A percentile compares a stretch with the other conserved stretches of the same genome.
These are phyloP conservation scores for Apantesis nais DNA, from an alignment of 2,888 invertebrate genomes.

Conservation along the genomic window DNA sequence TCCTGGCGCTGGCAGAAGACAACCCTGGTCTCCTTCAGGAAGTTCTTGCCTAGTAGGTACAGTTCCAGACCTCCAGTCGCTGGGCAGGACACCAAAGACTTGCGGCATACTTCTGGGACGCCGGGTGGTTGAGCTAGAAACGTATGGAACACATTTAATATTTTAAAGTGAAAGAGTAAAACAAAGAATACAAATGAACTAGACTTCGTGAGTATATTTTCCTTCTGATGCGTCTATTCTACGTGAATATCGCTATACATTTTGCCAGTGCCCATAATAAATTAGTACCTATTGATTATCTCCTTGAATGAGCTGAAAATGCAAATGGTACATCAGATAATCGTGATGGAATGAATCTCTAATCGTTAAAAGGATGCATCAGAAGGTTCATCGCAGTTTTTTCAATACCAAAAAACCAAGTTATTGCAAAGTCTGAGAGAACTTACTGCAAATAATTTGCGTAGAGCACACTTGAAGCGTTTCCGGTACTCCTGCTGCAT, in stretches of 20 bases:
- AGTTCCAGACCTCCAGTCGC: constrained; percentile 93
- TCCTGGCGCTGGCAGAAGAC: constrained; percentile 89
- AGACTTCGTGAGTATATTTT: neutral
- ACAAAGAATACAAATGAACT: neutral
- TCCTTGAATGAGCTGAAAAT: too few relatives aligned
- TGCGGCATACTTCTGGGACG: constrained; percentile 96
- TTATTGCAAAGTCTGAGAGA: neutral
- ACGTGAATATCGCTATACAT: too few relatives aligned
- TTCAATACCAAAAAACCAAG: neutral
- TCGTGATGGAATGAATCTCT: too few relatives aligned
- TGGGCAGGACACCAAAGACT: constrained; percentile 92
- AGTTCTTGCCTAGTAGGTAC: constrained; percentile 96
- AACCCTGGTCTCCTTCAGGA: constrained; percentile 95
- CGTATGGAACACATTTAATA: neutral
- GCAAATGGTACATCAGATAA: too few relatives aligned
- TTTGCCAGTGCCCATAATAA: too few relatives aligned
- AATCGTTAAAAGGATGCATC: too few relatives aligned
- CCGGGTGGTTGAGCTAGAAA: constrained; percentile 94
- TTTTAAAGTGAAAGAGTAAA: neutral
- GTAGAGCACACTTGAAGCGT: constrained; percentile 95
- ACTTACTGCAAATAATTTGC: constrained; percentile 97
- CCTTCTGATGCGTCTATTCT: too few relatives aligned
- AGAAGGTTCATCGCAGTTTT: too few relatives aligned
- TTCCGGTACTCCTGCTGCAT: constrained; percentile 91
- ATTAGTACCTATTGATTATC: too few relatives aligned